Evolutionary conservation across 2,797 vertebrate genomes (phyloP).

Genomic region (Xenopus petersii): DNA sequence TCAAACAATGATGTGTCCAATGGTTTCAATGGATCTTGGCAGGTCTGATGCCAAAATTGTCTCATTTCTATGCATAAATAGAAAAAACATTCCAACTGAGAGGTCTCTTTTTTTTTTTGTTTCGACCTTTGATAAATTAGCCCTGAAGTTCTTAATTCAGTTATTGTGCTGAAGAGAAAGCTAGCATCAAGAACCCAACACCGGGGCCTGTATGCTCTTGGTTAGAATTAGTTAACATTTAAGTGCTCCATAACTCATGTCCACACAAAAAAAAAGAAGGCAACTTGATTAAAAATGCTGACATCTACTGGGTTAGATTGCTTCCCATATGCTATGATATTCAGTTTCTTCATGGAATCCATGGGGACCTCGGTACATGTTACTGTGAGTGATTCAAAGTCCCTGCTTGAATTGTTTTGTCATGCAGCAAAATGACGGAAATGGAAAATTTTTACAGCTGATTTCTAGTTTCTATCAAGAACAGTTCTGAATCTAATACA

Average conservation of each 20-base stretch:
- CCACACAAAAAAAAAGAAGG: neutral
- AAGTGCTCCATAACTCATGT: neutral
- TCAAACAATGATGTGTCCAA: too few relatives aligned
- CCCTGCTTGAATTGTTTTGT: neutral
- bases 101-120: too few relatives aligned
- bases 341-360: neutral
- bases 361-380: neutral
- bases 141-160: too few relatives aligned
- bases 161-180: too few relatives aligned
- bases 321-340: slow-evolving; percentile 1
- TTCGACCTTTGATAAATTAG: too few relatives aligned
- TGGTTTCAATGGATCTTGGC: too few relatives aligned
- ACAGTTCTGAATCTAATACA: neutral
- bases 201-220: too few relatives aligned
- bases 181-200: too few relatives aligned
- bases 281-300: neutral
- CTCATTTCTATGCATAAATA: too few relatives aligned
- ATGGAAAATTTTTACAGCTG: neutral
- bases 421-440: neutral
- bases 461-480: neutral
- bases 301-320: neutral
- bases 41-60: too few relatives aligned
- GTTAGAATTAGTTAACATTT: too few relatives aligned
- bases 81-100: too few relatives aligned
- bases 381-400: neutral